Conservation (phyloP, 1,140 invertebrate species). For the Trichogramma pretiosum region DNA sequence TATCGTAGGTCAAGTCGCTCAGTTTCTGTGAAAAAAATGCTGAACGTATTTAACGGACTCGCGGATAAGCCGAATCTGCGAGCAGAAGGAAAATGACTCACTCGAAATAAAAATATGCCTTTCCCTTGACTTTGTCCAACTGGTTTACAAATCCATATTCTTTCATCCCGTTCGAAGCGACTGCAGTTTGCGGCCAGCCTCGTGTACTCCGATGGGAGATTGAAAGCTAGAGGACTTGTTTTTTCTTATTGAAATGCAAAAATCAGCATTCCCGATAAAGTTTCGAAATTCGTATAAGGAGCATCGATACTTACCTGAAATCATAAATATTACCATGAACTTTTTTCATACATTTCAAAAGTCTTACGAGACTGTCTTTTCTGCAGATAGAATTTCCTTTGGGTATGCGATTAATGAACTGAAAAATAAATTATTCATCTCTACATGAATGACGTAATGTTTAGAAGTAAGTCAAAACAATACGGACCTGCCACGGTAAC, state of each 20-base stretch:
- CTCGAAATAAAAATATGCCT: slow-evolving; percentile 74
- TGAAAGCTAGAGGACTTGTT: slow-evolving; percentile 65
- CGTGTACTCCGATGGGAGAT: slow-evolving; percentile 75
- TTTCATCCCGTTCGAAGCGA: slow-evolving; percentile 36
- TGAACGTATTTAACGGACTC: neutral
- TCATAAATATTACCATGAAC: slow-evolving; percentile 73
- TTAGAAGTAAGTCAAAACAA: neutral
- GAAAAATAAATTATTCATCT: slow-evolving; percentile 24
- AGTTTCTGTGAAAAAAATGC: slow-evolving; percentile 52
- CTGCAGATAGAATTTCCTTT: slow-evolving; percentile 72
- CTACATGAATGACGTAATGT: slow-evolving; percentile 3
- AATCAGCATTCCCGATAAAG: too few species aligned
- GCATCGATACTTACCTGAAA: slow-evolving; percentile 55
- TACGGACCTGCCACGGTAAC: slow-evolving; percentile 62
- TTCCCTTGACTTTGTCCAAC: slow-evolving; percentile 74
- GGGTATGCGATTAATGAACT: slow-evolving; percentile 79
- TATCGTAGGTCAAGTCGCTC: slow-evolving; percentile 65
- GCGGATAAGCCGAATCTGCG: neutral
- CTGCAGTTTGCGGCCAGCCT: slow-evolving; percentile 71
- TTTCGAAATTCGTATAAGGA: neutral
- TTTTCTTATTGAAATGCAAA: neutral
- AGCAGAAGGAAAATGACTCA: too few species aligned
- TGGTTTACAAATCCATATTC: slow-evolving; percentile 80
- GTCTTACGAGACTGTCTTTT: slow-evolving; percentile 70
- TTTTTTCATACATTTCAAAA: slow-evolving; percentile 71